phyloP scores from a whole-genome alignment of 1,140 invertebrate genomes.

The Papilio polytes region DNA sequence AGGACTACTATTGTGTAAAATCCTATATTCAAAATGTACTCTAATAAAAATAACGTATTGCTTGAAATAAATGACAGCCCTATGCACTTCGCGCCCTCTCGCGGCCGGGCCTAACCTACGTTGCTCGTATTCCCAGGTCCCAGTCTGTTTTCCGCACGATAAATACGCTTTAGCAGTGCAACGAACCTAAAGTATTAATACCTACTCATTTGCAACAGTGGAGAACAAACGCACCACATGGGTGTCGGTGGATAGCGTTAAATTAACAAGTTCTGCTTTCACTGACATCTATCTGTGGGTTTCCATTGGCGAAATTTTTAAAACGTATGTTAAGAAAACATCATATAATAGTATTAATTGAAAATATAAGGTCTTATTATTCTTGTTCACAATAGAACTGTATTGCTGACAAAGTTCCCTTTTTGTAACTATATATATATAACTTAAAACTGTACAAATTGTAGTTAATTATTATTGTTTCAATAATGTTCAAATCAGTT shows the following conservation, averaged over 20 bases:
- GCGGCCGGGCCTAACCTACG: slow-evolving; percentile 50
- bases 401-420: too few species aligned
- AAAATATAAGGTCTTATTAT: too few species aligned
- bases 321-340: too few species aligned
- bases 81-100: slow-evolving; percentile 29
- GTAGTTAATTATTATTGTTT: too few species aligned
- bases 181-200: slow-evolving; percentile 38
- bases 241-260: slow-evolving; percentile 12
- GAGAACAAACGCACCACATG: slow-evolving; percentile 17
- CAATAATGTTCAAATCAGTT: too few species aligned
- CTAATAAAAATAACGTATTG: not conserved
- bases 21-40: not conserved
- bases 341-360: too few species aligned
- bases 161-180: slow-evolving; percentile 45
- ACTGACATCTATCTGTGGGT: not conserved
- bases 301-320: not conserved
- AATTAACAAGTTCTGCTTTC: slow-evolving; percentile 9
- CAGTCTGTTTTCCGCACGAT: slow-evolving; percentile 52
- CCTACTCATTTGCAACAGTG: slow-evolving; percentile 29
- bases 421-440: too few species aligned
- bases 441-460: too few species aligned
- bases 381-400: too few species aligned
- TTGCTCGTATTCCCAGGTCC: slow-evolving; percentile 48
- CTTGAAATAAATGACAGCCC: not conserved
- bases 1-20: not conserved